A percentile compares a stretch with the other conserved stretches of the same genome.
Conservation (phyloP, 2,797 vertebrate species). For the Botia kubotai region DNA sequence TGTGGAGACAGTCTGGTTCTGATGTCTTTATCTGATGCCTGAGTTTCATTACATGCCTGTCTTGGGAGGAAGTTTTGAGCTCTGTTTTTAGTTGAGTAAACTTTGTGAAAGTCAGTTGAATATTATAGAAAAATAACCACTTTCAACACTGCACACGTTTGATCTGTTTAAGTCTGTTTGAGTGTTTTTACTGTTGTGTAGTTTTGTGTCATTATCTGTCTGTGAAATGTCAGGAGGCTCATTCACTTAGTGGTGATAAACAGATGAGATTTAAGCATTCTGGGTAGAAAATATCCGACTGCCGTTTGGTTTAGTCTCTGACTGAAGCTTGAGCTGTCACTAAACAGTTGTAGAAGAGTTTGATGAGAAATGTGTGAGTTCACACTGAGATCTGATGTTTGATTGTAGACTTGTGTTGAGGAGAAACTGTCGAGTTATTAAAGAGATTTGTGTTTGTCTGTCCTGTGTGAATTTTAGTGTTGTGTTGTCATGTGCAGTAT, state of each 20-base stretch:
- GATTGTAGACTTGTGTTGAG: background rate
- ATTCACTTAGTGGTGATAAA: conserved; percentile 24
- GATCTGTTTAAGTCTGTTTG: background rate
- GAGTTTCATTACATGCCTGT: too few species aligned
- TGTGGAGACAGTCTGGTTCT: too few species aligned
- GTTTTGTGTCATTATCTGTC: background rate
- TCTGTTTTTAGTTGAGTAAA: too few species aligned
- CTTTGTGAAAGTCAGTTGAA: too few species aligned
- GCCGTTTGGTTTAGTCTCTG: background rate
- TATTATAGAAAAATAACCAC: too few species aligned
- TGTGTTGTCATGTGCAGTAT: background rate
- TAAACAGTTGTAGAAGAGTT: too few species aligned
- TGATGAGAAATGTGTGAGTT: background rate
- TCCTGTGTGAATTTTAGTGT: background rate
- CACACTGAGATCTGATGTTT: too few species aligned
- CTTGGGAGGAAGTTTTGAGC: too few species aligned
- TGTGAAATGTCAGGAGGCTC: conserved; percentile 23
- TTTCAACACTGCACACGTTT: background rate
- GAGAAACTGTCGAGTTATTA: background rate
- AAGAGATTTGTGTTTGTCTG: background rate
- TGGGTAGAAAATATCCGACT: conserved; percentile 37
- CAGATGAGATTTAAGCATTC: conserved; percentile 45
- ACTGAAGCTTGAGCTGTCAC: too few species aligned
- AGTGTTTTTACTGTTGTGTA: background rate
- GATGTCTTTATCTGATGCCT: too few species aligned